Percentiles rank a stretch among this genome's conserved stretches.
These are phyloP conservation scores for Bufotes viridis DNA, from an alignment of 2,797 vertebrate genomes.

Conservation along the genomic window DNA sequence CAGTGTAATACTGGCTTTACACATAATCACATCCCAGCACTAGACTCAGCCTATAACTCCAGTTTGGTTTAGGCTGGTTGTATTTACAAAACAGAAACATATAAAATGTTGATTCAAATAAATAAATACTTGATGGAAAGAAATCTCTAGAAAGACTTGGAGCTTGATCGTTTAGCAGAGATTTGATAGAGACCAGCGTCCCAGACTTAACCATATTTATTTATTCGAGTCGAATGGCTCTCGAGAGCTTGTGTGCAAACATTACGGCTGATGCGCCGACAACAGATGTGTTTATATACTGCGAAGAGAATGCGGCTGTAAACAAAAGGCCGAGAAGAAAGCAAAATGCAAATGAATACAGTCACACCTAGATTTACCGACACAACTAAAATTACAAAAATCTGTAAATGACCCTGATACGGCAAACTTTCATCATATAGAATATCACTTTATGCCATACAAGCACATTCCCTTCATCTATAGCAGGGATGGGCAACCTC, in stretches of 20 bases:
- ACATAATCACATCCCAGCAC: not conserved
- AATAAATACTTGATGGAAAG: constrained; percentile 1
- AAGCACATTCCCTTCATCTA: not conserved
- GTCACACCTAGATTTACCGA: not conserved
- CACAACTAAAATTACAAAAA: not conserved
- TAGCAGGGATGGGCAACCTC: too few species aligned
- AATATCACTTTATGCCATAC: not conserved
- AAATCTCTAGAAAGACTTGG: not conserved
- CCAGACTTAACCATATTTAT: constrained; percentile 24
- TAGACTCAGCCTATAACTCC: not conserved
- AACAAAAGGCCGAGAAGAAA: constrained; percentile 26
- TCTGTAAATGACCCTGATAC: not conserved
- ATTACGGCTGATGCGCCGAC: constrained; percentile 34
- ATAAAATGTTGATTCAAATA: not conserved
- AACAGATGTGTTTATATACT: constrained; percentile 52
- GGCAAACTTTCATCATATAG: not conserved
- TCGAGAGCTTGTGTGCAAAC: constrained; percentile 41
- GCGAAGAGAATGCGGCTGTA: constrained; percentile 17
- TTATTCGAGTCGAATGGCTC: constrained; percentile 27
- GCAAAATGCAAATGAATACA: not conserved
- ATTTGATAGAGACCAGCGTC: not conserved
- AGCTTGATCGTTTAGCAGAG: not conserved
- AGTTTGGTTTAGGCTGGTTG: not conserved
- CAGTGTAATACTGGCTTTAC: too few species aligned
- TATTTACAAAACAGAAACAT: not conserved